Base-by-base conservation (phyloP, 2,797 vertebrate species). In the Carapus acus region DNA sequence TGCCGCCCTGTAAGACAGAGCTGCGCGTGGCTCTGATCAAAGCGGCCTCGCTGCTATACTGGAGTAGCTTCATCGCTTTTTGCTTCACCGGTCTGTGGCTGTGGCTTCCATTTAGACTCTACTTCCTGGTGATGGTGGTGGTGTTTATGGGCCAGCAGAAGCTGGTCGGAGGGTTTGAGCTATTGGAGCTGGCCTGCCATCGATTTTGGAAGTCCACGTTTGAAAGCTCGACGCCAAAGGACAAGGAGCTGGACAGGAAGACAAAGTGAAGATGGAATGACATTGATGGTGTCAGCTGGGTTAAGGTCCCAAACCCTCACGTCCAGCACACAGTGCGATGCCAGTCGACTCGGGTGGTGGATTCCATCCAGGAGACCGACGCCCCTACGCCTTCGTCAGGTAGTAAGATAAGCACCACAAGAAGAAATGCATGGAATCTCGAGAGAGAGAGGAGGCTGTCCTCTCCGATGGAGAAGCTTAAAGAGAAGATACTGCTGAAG, bases 1-100 rank as follows among this genome's bases (percentile, higher is more conserved):
- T 98, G 38, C 96, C 93, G 0, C 95, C 94, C 0, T 98, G 96
- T 57, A 99, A 99, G 84, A 91, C 93, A 1, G 92, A 94, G 83
- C 78, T 90, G 74, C 87, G 94, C 27, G 94, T 98, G 54, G 50
- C 85, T 1, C 61, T 86, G 1, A 90, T 96, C 61, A 94, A 97
- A 76, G 87, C 84, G 0, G 75, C 87, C 8, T 98, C 96, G 0
- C 82, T 98, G 11, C 70, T 94, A 0, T 98, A 96, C 55, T 98
- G 96, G 96, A 94, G 77, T 2, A 21, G 72, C 59, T 96, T 98
- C 74, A 90, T 91, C 0, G 65, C 78, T 13, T 74, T 85, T 8
- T 84, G 82, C 81, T 80, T 89, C 6, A 66, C 73, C 0, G 81
- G 89, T 60, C 79, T 97, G 42, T 96, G 90, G 83, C 67, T 89